phyloP scores from a whole-genome alignment of 1,140 invertebrate genomes.

The Tyrophagus putrescentiae region DNA sequence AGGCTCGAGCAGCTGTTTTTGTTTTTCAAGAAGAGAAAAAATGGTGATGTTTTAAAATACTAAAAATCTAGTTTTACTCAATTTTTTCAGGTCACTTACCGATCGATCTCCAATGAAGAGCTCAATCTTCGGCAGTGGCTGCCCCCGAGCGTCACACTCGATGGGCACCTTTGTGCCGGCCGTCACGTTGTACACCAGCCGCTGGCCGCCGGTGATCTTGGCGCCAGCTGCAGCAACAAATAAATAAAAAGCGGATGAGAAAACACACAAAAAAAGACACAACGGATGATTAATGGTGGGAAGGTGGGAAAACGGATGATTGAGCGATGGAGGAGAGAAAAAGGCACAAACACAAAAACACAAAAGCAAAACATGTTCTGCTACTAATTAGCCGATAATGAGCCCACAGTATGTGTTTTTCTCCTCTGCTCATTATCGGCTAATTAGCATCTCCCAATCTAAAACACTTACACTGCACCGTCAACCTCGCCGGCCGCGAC shows the following conservation, averaged over 20 bases:
- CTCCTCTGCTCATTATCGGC: too few relatives aligned
- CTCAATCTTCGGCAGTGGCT: constrained; percentile 30
- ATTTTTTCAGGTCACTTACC: constrained; percentile 27
- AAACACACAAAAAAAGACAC: too few relatives aligned
- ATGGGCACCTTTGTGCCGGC: constrained; percentile 29
- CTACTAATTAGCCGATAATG: too few relatives aligned
- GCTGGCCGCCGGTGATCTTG: constrained; percentile 29
- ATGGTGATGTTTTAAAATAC: not conserved
- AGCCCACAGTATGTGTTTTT: too few relatives aligned
- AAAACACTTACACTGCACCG: constrained; percentile 27
- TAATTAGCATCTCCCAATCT: too few relatives aligned
- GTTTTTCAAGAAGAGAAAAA: too few relatives aligned
- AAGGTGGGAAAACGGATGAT: too few relatives aligned
- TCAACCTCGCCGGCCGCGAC: constrained; percentile 22
- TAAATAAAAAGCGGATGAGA: not conserved
- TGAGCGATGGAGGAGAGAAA: too few relatives aligned
- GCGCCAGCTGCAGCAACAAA: constrained; percentile 28
- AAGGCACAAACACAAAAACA: too few relatives aligned
- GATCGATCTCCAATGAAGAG: constrained; percentile 30
- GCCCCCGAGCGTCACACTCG: constrained; percentile 31
- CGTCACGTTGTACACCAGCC: constrained; percentile 30
- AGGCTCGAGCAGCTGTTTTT: constrained; percentile 8
- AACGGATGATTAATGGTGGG: too few relatives aligned
- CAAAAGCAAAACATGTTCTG: too few relatives aligned
- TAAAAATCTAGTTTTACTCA: not conserved